phyloP scores from a whole-genome alignment of 2,113 vertebrate species.

The Centropus unirufus region DNA sequence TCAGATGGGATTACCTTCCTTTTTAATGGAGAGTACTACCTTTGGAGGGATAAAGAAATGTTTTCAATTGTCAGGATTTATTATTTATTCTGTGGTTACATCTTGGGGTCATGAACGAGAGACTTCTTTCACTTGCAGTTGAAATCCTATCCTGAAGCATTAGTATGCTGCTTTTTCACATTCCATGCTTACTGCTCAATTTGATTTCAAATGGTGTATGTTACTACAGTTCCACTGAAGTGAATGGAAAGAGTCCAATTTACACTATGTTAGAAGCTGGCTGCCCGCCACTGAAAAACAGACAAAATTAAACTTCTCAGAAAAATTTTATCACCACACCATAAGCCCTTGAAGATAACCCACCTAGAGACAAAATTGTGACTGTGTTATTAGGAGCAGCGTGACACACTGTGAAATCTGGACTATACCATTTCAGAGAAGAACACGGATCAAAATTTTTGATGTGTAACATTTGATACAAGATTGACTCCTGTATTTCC shows the following conservation, averaged over 20 bases:
- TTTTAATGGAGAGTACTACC: background rate
- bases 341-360: background rate
- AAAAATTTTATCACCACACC: constrained; percentile 6
- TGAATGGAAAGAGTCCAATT: constrained; percentile 32
- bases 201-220: constrained; percentile 54
- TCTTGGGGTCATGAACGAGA: background rate
- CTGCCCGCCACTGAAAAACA: constrained; percentile 12
- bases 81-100: constrained; percentile 30
- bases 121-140: background rate
- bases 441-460: background rate
- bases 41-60: background rate
- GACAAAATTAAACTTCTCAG: constrained; percentile 35
- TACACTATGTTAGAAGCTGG: constrained; percentile 20
- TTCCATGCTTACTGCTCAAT: constrained; percentile 48
- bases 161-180: constrained; percentile 39
- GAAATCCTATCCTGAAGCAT: constrained; percentile 23
- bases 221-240: background rate
- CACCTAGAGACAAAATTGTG: background rate
- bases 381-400: background rate
- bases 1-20: background rate
- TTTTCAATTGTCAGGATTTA: background rate
- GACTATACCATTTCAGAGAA: background rate
- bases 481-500: background rate
- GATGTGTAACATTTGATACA: background rate
- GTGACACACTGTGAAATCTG: background rate